Conservation (phyloP, 2,797 vertebrate genomes). For the Halcyon chelicuti region DNA sequence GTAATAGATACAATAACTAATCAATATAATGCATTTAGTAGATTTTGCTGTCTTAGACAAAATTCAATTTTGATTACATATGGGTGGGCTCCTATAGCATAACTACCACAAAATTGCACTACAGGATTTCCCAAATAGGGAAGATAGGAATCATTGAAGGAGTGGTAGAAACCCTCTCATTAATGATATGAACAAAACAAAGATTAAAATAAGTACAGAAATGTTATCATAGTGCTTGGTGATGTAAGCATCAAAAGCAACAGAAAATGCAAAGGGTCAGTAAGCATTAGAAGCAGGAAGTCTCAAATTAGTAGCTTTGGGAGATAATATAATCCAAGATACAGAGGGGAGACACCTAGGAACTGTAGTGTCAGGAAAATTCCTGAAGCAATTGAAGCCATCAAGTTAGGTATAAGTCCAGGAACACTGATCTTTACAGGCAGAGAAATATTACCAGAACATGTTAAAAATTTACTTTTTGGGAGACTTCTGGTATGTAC, state of each 20-base stretch:
- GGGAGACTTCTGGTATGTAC: not conserved
- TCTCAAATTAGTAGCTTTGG: not conserved
- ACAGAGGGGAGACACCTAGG: not conserved
- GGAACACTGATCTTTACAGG: not conserved
- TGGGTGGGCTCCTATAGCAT: not conserved
- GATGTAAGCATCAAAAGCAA: not conserved
- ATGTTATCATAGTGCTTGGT: not conserved
- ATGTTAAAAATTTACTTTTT: not conserved
- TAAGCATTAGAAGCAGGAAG: not conserved
- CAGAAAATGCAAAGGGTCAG: not conserved
- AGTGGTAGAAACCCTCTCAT: not conserved
- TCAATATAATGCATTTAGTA: not conserved
- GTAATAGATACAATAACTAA: not conserved
- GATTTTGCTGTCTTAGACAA: not conserved
- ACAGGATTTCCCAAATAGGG: not conserved
- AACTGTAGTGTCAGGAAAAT: not conserved
- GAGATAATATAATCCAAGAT: not conserved
- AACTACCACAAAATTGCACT: not conserved
- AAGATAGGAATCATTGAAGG: not conserved
- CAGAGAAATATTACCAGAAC: not conserved
- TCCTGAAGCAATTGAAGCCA: not conserved
- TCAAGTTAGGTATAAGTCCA: not conserved
- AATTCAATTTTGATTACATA: not conserved
- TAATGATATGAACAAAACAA: not conserved
- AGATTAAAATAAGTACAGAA: not conserved